Evolutionary conservation across 2,797 vertebrate species (phyloP).

Genomic region (Chiroxiphia lanceolata): DNA sequence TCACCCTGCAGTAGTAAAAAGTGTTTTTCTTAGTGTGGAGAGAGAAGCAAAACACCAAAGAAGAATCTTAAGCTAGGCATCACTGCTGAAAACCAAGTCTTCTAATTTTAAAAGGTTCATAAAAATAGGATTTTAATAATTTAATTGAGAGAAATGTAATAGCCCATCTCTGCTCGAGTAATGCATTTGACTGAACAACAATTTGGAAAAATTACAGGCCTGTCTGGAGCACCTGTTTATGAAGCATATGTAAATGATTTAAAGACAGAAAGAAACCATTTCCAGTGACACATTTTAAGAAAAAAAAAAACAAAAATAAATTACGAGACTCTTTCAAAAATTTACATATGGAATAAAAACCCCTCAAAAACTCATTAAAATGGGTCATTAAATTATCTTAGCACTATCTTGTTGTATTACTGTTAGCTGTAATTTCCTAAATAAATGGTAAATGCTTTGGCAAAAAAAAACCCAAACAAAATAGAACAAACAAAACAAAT

Average conservation of each 20-base stretch:
- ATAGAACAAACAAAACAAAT: neutral
- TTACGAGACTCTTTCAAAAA: neutral
- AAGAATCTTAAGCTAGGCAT: neutral
- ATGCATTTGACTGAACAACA: neutral
- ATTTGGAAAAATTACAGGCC: neutral
- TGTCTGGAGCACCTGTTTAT: neutral
- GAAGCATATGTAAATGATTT: neutral
- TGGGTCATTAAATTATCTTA: neutral
- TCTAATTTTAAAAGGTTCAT: neutral
- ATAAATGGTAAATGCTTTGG: neutral
- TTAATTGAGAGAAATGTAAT: neutral
- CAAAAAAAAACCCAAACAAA: neutral
- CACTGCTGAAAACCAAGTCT: neutral
- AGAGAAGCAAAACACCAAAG: neutral
- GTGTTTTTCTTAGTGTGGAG: neutral
- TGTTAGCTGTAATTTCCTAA: neutral
- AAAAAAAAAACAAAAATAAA: neutral
- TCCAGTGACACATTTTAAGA: neutral
- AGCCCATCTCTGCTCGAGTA: neutral
- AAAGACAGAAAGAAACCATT: neutral
- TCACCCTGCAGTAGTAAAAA: neutral
- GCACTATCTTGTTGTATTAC: neutral
- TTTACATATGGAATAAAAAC: neutral
- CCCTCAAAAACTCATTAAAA: accelerated
- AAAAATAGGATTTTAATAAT: slow-evolving; percentile 20